phyloP scores from a whole-genome alignment of 1,140 invertebrate genomes.

The Aphis gossypii region DNA sequence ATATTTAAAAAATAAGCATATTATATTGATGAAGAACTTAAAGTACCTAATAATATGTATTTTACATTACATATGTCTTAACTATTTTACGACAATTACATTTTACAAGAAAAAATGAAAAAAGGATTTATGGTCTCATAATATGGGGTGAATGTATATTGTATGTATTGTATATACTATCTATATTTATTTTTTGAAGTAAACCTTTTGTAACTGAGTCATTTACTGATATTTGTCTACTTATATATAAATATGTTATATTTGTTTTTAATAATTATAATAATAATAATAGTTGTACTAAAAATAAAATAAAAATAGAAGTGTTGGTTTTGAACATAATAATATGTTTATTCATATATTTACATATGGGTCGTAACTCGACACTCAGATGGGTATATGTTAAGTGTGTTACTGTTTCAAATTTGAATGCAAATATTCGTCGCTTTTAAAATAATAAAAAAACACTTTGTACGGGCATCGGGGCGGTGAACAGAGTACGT shows the following conservation, averaged over 20 bases:
- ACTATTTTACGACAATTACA: slow-evolving; percentile 10
- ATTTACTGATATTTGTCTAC: no score
- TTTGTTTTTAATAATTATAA: no score
- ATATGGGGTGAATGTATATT: not conserved
- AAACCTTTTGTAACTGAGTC: no score
- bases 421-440: slow-evolving; percentile 11
- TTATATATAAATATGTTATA: not conserved
- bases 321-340: not conserved
- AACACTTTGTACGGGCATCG: not conserved
- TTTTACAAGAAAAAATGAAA: not conserved
- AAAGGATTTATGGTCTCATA: not conserved
- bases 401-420: not conserved
- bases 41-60: not conserved
- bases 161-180: not conserved
- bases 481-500: not conserved
- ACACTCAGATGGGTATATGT: not conserved
- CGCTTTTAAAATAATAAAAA: not conserved
- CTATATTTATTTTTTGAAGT: no score
- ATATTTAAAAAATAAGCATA: not conserved
- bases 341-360: not conserved
- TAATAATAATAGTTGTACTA: not conserved
- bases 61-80: not conserved
- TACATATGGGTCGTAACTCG: not conserved
- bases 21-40: not conserved
- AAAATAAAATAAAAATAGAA: not conserved